A percentile compares a stretch with the other conserved stretches of the same genome.
These are phyloP conservation scores for Coenobita brevimanus DNA, from an alignment of 1,140 invertebrate genomes.

Conservation along the genomic window DNA sequence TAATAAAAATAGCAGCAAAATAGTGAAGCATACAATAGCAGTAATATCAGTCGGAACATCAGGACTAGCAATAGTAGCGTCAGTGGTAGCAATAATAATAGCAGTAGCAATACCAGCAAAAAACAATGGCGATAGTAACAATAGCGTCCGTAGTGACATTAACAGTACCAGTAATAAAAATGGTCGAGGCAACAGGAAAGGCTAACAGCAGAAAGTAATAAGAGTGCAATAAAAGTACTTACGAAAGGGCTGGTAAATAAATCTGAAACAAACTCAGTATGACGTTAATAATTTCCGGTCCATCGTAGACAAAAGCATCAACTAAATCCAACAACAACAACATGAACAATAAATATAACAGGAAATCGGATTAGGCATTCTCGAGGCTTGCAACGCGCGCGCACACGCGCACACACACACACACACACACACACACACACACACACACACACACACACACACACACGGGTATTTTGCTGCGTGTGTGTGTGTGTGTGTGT, in stretches of 20 bases:
- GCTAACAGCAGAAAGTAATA: background rate
- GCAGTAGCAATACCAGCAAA: background rate
- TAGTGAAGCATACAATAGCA: no score
- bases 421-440: background rate
- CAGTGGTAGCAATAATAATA: constrained; percentile 16
- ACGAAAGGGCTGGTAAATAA: background rate
- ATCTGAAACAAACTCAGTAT: no score
- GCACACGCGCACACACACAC: background rate
- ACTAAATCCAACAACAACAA: no score
- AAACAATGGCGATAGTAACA: background rate
- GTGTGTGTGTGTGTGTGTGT: background rate
- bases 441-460: constrained; percentile 38
- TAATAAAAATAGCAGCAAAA: background rate
- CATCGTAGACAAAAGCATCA: no score
- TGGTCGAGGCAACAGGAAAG: background rate
- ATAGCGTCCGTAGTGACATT: background rate
- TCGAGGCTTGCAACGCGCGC: background rate
- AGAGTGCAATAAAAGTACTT: background rate
- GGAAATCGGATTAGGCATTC: no score
- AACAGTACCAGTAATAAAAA: background rate
- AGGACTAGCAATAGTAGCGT: constrained; percentile 6
- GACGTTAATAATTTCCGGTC: no score
- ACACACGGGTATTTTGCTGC: background rate
- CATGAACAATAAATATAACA: no score
- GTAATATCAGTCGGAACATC: no score